Percentiles rank a stretch among this genome's conserved stretches.
Evolutionary conservation across 2,113 vertebrate species (phyloP).

Genomic region (Apeltes quadracus): DNA sequence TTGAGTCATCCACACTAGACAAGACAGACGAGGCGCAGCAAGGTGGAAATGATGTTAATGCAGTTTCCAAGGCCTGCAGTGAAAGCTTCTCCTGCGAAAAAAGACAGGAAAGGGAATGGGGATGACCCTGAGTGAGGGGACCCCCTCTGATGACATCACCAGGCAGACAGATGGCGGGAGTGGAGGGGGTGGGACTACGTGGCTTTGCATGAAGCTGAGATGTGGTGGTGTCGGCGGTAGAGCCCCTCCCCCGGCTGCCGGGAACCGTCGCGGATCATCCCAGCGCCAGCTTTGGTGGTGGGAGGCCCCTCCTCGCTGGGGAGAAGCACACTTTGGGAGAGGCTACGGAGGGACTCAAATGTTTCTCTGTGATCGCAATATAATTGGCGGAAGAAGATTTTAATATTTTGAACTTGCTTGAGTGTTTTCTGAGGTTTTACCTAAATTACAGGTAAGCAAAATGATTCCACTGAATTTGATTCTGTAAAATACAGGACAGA

Average conservation of each 20-base stretch:
- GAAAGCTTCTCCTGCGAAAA: not conserved
- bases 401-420: conserved; percentile 15
- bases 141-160: conserved; percentile 55
- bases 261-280: conserved; percentile 52
- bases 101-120: not conserved
- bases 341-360: not conserved
- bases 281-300: conserved; percentile 50
- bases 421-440: conserved; percentile 1
- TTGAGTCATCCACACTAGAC: conserved; percentile 18
- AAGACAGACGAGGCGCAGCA: too few relatives aligned
- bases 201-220: conserved; percentile 28
- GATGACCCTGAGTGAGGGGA: conserved; percentile 37
- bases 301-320: conserved; percentile 45
- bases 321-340: conserved; percentile 49
- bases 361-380: not conserved
- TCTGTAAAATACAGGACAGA: not conserved
- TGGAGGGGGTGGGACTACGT: conserved; percentile 37
- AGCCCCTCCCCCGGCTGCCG: conserved; percentile 51
- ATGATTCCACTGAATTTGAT: conserved; percentile 11
- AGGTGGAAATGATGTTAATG: too few relatives aligned
- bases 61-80: not conserved
- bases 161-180: conserved; percentile 35
- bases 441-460: conserved; percentile 54
- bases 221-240: not conserved
- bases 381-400: not conserved